These are phyloP conservation scores for Leucoraja ocellata DNA, from an alignment of 2,797 vertebrate species.

Conservation along the genomic window DNA sequence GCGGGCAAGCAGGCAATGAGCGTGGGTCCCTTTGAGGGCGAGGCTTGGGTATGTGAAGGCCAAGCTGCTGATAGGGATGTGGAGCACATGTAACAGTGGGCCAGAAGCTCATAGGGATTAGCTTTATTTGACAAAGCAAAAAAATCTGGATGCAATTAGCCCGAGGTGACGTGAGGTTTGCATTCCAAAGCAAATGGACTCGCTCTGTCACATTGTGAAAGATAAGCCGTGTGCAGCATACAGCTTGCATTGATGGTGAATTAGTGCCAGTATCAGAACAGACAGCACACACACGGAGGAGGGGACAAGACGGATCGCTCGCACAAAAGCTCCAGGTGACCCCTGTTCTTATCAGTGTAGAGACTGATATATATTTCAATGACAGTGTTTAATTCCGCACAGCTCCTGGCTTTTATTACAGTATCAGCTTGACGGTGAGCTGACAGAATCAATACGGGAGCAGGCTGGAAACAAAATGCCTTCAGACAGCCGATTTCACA, in stretches of 20 bases:
- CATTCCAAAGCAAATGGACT: background rate
- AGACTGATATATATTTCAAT: constrained; percentile 23
- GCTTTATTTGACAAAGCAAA: background rate
- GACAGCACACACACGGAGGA: background rate
- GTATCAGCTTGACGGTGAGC: background rate
- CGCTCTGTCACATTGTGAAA: background rate
- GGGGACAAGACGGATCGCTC: background rate
- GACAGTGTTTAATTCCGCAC: constrained; percentile 26
- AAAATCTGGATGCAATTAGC: background rate
- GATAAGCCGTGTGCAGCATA: background rate
- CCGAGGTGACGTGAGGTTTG: background rate
- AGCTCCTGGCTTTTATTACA: constrained; percentile 25
- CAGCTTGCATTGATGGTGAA: background rate
- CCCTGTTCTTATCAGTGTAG: background rate
- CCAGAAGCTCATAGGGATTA: background rate
- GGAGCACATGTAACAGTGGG: background rate
- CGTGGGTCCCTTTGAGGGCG: background rate
- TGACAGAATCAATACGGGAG: constrained; percentile 24
- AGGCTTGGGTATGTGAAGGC: background rate
- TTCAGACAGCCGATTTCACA: background rate
- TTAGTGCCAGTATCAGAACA: background rate
- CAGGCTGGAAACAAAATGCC: background rate
- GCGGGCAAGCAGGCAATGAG: background rate
- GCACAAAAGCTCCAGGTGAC: constrained; percentile 2
- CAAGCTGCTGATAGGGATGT: background rate